Percentiles rank a stretch among this genome's conserved stretches.
phyloP scores from a whole-genome alignment of 2,113 vertebrate species.

The Otus sunia region DNA sequence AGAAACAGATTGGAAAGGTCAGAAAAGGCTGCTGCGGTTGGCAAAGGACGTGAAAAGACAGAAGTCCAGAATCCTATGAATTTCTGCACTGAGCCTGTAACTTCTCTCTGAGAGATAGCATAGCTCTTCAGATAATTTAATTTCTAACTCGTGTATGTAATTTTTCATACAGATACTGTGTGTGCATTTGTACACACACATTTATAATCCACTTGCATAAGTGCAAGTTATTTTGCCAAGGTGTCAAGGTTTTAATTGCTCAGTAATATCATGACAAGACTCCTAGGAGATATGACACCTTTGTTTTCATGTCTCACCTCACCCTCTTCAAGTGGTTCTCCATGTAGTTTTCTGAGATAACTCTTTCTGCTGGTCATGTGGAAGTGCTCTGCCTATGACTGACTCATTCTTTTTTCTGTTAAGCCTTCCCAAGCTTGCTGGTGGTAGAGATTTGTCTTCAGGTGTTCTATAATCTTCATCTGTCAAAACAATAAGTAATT shows the following conservation, averaged over 20 bases:
- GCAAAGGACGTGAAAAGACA: background rate
- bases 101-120: background rate
- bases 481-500: slow-evolving; percentile 18
- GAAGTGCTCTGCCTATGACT: background rate
- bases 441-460: background rate
- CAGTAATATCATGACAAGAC: background rate
- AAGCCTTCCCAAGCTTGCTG: background rate
- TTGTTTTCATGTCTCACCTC: background rate
- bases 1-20: background rate
- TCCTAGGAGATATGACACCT: background rate
- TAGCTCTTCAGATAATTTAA: background rate
- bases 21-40: background rate
- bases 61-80: background rate
- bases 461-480: slow-evolving; percentile 1
- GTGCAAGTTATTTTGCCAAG: background rate
- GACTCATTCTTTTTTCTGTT: background rate
- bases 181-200: background rate
- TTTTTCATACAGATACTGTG: background rate
- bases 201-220: background rate
- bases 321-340: background rate
- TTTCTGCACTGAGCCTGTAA: background rate
- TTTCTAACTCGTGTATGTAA: background rate
- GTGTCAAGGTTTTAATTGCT: background rate
- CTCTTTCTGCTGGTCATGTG: background rate
- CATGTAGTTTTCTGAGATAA: background rate